A percentile compares a stretch with the other conserved stretches of the same genome.
Evolutionary conservation across 2,113 vertebrate species (phyloP).

Genomic region (Prionailurus bengalensis): DNA sequence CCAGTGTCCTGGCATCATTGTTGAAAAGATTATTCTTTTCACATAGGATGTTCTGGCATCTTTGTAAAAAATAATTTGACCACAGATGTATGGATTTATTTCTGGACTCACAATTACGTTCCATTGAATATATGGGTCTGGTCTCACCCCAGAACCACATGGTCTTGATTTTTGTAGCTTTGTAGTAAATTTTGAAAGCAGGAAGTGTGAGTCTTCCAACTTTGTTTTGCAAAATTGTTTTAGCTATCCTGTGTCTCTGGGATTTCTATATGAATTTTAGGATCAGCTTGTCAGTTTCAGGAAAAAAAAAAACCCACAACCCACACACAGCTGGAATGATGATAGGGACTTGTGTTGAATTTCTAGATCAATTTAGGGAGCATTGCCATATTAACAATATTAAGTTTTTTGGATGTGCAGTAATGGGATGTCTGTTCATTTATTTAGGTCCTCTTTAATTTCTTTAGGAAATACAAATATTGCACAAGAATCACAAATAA

Average conservation of each 20-base stretch:
- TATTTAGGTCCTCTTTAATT: conserved; percentile 26
- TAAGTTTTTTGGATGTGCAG: background rate
- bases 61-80: conserved; percentile 25
- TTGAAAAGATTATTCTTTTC: conserved; percentile 19
- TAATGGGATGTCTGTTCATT: background rate
- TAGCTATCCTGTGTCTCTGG: background rate
- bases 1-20: background rate
- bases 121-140: background rate
- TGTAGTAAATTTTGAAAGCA: background rate
- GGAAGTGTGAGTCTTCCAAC: background rate
- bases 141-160: background rate
- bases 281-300: background rate
- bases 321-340: background rate
- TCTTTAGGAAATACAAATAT: conserved; percentile 35
- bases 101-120: background rate
- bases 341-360: background rate
- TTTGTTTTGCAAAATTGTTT: background rate
- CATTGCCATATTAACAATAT: background rate
- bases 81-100: background rate
- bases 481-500: conserved; percentile 9
- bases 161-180: background rate
- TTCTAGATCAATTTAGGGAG: background rate
- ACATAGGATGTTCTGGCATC: background rate
- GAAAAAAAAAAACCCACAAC: background rate
- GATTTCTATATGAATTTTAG: background rate